Evolutionary conservation across 2,888 invertebrate genomes (phyloP), one percentile per base, ranked within the genome.

Genomic region (Drosophila villosipedis): DNA sequence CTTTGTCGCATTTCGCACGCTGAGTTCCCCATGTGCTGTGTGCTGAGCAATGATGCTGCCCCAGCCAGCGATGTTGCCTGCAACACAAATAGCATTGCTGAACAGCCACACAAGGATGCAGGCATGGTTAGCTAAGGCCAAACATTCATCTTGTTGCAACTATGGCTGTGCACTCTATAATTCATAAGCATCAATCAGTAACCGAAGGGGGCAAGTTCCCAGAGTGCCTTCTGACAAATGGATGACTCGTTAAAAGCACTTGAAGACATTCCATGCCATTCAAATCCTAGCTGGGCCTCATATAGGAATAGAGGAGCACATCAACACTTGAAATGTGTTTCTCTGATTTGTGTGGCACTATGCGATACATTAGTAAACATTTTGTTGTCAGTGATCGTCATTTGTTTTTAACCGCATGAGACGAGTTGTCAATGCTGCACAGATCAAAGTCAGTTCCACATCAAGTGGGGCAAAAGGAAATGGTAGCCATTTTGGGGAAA

Each of bases 301-400:
- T 37, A 64, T 55, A 47, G 4, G 39, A 53, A 50, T 22, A 35
- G 31, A 39, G 47, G 22, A 50, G 31, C 65, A 43, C 62, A 76
- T 64, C 59, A 60, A 67, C 63, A 76, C 67, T 68, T 64, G 50
- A 55, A 59, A 59, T 59, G 57, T 37, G 52, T 74, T 31, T 65
- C 66, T 62, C 59, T 67, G 68, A 69, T 52, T 70, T 65, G 57
- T 66, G 57, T 76, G 65, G 52, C 67, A 47, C 63, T 57, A 61
- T 85, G 90, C 86, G 83, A 89, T 85, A 89, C 90, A 89, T 85
- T 85, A 89, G 85, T 89, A 76, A 90, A 83, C 86, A 85, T 86
- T 86, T 90, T 83, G 89, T 89, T 85, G 90, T 89, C 85, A 83
- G 57, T 74, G 81, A 68, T 90, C 90, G 86, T 88, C 89, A 90